Percentiles rank a stretch among this genome's conserved stretches.
Evolutionary conservation across 1,140 invertebrate species (phyloP).

Genomic region (Dreissena rostriformis): DNA sequence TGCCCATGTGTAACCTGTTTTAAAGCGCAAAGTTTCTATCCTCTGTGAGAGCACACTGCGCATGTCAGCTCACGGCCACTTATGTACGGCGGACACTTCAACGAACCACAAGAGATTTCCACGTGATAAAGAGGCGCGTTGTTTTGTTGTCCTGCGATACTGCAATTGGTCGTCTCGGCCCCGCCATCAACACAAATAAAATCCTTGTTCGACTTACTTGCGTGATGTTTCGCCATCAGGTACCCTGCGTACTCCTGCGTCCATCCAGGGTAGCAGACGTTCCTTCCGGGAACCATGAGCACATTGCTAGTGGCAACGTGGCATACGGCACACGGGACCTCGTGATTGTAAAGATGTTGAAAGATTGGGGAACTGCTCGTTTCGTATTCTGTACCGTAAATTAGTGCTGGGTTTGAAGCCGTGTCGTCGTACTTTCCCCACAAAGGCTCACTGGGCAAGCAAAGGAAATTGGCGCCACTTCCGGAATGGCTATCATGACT

Average conservation of each 20-base stretch:
- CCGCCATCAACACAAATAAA: conserved; percentile 25
- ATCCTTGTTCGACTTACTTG: background rate
- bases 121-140: conserved; percentile 4
- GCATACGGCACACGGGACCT: conserved; percentile 52
- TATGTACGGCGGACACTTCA: conserved; percentile 33
- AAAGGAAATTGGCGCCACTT: background rate
- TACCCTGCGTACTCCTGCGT: conserved; percentile 54
- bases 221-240: conserved; percentile 15
- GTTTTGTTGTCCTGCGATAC: background rate
- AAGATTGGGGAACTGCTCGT: background rate
- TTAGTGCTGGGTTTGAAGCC: background rate
- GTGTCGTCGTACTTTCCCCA: background rate
- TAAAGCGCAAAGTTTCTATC: too few species aligned
- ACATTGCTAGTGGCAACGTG: background rate
- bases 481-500: background rate
- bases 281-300: conserved; percentile 51
- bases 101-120: conserved; percentile 13
- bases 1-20: too few species aligned
- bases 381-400: conserved; percentile 39
- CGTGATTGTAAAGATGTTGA: background rate
- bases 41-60: conserved; percentile 29
- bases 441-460: background rate
- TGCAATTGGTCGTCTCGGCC: background rate
- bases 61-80: conserved; percentile 18
- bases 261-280: conserved; percentile 41